These are phyloP conservation scores for Embidobia sp. DNA, from an alignment of 2,888 invertebrate genomes.

Conservation along the genomic window DNA sequence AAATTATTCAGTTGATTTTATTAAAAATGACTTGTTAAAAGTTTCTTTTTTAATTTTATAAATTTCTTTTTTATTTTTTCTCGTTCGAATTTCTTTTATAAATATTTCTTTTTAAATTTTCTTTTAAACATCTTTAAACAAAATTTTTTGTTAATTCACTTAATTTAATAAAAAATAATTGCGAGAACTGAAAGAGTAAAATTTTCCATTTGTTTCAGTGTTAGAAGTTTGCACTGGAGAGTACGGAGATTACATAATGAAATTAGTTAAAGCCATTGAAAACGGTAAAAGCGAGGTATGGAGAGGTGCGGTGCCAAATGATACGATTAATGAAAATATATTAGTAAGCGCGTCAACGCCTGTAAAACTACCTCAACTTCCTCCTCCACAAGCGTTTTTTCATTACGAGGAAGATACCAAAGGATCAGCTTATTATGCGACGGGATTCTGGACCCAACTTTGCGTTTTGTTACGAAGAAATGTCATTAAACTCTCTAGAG, in stretches of 20 bases:
- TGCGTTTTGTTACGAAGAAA: slow-evolving; percentile 85
- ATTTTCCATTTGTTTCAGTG: slow-evolving; percentile 82
- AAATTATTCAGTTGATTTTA: too few relatives aligned
- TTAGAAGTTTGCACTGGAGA: slow-evolving; percentile 92
- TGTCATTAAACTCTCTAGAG: slow-evolving; percentile 86
- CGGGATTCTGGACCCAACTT: slow-evolving; percentile 84
- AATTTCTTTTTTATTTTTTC: too few relatives aligned
- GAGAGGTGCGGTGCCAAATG: slow-evolving; percentile 66
- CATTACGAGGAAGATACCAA: slow-evolving; percentile 71
- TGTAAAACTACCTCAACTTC: slow-evolving; percentile 81
- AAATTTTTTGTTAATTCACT: too few relatives aligned
- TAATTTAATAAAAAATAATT: too few relatives aligned
- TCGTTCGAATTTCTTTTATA: too few relatives aligned
- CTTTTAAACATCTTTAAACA: too few relatives aligned
- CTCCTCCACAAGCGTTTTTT: slow-evolving; percentile 64
- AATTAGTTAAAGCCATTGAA: slow-evolving; percentile 84
- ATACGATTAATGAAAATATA: slow-evolving; percentile 81
- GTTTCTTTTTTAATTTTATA: too few relatives aligned
- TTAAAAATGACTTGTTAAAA: too few relatives aligned
- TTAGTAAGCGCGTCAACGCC: slow-evolving; percentile 83
- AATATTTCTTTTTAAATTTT: too few relatives aligned
- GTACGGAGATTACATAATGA: slow-evolving; percentile 85
- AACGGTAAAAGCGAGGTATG: slow-evolving; percentile 85
- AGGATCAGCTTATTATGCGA: slow-evolving; percentile 82
- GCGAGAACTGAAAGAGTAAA: too few relatives aligned